Base-by-base conservation (phyloP, 2,888 invertebrate genomes). In the Perdita meconis region DNA sequence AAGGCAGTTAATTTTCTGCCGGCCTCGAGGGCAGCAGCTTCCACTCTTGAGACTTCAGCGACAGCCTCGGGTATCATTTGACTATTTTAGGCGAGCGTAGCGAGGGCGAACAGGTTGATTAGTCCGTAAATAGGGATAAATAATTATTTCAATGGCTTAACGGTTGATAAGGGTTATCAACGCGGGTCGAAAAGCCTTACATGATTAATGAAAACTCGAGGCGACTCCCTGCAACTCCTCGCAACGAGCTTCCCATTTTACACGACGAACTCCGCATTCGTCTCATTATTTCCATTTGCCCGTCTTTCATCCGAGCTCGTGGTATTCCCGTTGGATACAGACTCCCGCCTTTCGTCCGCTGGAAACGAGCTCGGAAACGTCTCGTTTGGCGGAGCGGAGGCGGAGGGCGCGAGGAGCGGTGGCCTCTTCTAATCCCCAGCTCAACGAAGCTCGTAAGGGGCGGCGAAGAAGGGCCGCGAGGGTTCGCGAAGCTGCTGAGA, bases 341-440 rank as follows among this genome's bases (percentile, higher is more conserved):
- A 24, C 51, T 55, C 51, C 38, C 53, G 38, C 34, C 59, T 57
- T 60, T 55, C 57, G 53, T 64, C 64, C 38, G 30, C 61, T 42
- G 42, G 65, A 71, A 68, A 78, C 74, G 78, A 63, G 60, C 55
- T 30, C 24, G 56, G 4, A 61, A 59, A 36, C 61, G 47, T 51
- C 42, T 42, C 60, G 67, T 70, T 80, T 38, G 42, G 36, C 40
- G 22, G 22, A 24, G 47, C 30, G 47, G 55, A 73, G 47, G 16
- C 19, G 19, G 60, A n/a, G n/a, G 22, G n/a, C 22, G 1, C 40
- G 26, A 30, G 72, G 55, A 59, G 51, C 53, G 6, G 12, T 26
- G n/a, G 19, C 61, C 47, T 38, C 66, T 50, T 42, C 50, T 57
- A 71, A 73, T 71, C 70, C 60, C 16, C 47, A 42, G 30, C 36